Conservation (phyloP, 2,113 vertebrate genomes). For the Helogale parvula region DNA sequence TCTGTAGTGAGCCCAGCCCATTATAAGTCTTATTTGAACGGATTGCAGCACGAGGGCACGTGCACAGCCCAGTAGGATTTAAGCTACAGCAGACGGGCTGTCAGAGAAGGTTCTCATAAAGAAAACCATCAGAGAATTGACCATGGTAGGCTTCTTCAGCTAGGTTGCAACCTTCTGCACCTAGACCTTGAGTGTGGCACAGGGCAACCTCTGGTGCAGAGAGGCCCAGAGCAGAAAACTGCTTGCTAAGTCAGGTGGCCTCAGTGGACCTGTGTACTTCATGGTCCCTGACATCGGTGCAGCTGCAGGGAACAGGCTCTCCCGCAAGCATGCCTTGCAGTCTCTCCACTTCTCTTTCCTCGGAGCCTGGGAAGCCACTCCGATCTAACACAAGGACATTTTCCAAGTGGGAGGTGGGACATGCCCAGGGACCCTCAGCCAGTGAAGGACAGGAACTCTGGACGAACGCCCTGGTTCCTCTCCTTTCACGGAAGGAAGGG, state of each 20-base stretch:
- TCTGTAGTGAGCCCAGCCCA: not conserved
- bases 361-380: not conserved
- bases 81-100: not conserved
- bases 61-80: not conserved
- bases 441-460: not conserved
- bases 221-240: not conserved
- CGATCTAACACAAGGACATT: not conserved
- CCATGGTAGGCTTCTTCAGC: not conserved
- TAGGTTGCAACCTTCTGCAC: not conserved
- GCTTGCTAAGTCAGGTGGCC: not conserved
- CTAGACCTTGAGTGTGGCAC: not conserved
- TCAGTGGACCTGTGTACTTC: rapidly evolving
- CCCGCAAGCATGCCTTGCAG: not conserved
- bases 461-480: not conserved
- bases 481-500: rapidly evolving
- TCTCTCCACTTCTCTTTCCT: not conserved
- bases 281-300: rapidly evolving
- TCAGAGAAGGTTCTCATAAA: not conserved
- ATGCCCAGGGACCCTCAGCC: not conserved
- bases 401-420: not conserved
- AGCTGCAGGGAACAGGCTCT: not conserved
- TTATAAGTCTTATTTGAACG: not conserved
- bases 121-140: not conserved
- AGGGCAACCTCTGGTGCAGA: not conserved
- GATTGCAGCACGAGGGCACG: not conserved